A percentile compares a stretch with the other conserved stretches of the same genome.
Evolutionary conservation across 1,140 invertebrate genomes (phyloP).

Genomic region (Cephus cinctus): DNA sequence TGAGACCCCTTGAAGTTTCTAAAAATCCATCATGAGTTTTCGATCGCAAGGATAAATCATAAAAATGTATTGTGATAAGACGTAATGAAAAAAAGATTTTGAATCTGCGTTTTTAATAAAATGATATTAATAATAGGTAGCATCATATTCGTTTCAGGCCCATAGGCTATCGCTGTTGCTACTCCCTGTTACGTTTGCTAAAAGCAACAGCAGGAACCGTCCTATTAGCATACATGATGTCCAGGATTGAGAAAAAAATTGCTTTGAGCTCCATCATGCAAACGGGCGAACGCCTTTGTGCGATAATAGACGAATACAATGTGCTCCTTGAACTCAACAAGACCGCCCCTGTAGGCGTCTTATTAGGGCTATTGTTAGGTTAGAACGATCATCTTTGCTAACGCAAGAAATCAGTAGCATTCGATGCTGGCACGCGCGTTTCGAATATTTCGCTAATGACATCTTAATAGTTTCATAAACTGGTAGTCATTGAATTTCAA

Average conservation of each 20-base stretch:
- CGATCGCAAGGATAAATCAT: no score
- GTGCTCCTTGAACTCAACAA: background rate
- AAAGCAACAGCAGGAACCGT: background rate
- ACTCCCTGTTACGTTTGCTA: no score
- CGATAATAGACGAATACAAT: conserved; percentile 1
- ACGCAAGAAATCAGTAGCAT: conserved; percentile 25
- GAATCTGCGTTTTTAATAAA: no score
- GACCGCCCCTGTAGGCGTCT: conserved; percentile 2
- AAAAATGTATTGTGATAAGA: no score
- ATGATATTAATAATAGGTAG: no score
- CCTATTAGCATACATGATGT: conserved; percentile 3
- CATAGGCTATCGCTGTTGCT: no score
- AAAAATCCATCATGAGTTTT: no score
- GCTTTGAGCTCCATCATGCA: conserved; percentile 1
- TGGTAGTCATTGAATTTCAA: no score
- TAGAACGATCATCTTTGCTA: conserved; percentile 1
- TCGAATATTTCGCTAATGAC: background rate
- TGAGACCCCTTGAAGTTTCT: no score
- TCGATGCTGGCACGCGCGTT: background rate
- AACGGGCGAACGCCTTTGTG: conserved; percentile 1
- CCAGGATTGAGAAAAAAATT: conserved; percentile 6
- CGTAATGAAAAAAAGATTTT: no score
- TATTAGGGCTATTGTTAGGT: conserved; percentile 4
- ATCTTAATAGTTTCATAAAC: background rate
- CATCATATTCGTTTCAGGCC: no score